Percentiles rank a stretch among this genome's conserved stretches.
Evolutionary conservation across 2,888 invertebrate species (phyloP).

Genomic region (Idaea straminata): DNA sequence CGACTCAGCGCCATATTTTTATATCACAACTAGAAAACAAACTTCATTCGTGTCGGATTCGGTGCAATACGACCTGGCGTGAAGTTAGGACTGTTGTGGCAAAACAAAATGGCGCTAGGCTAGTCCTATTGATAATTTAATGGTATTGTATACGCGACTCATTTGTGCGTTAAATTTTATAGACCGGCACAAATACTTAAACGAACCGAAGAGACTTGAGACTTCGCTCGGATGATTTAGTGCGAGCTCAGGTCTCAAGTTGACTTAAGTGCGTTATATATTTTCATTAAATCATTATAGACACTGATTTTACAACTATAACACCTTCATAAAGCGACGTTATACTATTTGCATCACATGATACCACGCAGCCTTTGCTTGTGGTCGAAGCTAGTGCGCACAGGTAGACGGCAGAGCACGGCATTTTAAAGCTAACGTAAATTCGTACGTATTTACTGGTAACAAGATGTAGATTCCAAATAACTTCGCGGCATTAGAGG

Average conservation of each 20-base stretch:
- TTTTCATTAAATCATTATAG: constrained; percentile 33
- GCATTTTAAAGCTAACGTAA: too few species aligned
- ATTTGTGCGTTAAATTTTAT: constrained; percentile 55
- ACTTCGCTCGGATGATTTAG: too few species aligned
- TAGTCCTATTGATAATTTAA: not conserved
- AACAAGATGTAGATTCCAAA: too few species aligned
- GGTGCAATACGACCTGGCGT: not conserved
- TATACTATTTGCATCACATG: not conserved
- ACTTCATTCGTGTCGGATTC: not conserved
- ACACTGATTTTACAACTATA: constrained; percentile 27
- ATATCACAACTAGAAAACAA: not conserved
- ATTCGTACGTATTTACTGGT: too few species aligned
- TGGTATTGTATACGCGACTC: constrained; percentile 29
- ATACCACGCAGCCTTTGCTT: not conserved
- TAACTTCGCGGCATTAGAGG: too few species aligned
- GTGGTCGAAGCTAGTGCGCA: not conserved
- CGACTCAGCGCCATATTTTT: not conserved
- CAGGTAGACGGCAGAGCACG: too few species aligned
- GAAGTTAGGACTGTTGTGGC: not conserved
- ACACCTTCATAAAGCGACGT: not conserved
- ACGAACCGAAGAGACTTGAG: too few species aligned
- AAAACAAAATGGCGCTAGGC: not conserved
- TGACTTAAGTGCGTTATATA: not conserved
- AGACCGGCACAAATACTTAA: constrained; percentile 38
- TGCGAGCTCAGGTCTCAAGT: too few species aligned